These are phyloP conservation scores for Trididemnum miniatum DNA, from an alignment of 23 tunicate genomes.

Conservation along the genomic window DNA sequence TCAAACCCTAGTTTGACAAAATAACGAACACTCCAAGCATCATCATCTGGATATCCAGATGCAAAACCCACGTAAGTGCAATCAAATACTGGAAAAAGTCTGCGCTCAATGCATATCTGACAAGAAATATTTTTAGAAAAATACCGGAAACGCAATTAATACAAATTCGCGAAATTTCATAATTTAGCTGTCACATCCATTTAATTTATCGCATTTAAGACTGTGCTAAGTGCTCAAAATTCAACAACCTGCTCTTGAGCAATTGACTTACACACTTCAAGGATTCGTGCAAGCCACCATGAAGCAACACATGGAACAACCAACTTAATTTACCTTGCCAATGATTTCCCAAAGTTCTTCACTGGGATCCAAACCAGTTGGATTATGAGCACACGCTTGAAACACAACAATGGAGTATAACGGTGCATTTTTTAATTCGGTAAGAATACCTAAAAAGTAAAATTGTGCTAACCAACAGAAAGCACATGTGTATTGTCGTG, in stretches of 20 bases:
- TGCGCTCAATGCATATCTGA: conserved; percentile 57
- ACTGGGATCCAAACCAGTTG: conserved; percentile 93
- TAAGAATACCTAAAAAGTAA: conserved; percentile 10
- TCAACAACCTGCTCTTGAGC: too few relatives aligned
- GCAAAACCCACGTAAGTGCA: conserved; percentile 96
- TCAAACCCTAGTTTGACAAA: conserved; percentile 84
- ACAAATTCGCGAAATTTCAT: too few relatives aligned
- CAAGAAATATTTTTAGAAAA: too few relatives aligned
- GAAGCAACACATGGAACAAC: too few relatives aligned
- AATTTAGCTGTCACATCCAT: too few relatives aligned
- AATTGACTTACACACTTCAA: too few relatives aligned
- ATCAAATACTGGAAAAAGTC: conserved; percentile 82
- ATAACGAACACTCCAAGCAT: conserved; percentile 76
- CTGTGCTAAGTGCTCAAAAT: too few relatives aligned
- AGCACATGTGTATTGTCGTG: too few relatives aligned
- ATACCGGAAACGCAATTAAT: too few relatives aligned
- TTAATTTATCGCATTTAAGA: too few relatives aligned
- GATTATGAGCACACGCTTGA: conserved; percentile 96
- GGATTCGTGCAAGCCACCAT: too few relatives aligned
- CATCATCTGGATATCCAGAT: conserved; percentile 79
- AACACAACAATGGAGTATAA: conserved; percentile 75
- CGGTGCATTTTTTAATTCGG: conserved; percentile 64
- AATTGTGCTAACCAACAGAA: too few relatives aligned
- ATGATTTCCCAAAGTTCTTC: conserved; percentile 64
- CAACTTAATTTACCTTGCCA: conserved; percentile 58